These are phyloP conservation scores for Prionchulus punctatus DNA, from an alignment of 2,888 invertebrate species.

Conservation along the genomic window DNA sequence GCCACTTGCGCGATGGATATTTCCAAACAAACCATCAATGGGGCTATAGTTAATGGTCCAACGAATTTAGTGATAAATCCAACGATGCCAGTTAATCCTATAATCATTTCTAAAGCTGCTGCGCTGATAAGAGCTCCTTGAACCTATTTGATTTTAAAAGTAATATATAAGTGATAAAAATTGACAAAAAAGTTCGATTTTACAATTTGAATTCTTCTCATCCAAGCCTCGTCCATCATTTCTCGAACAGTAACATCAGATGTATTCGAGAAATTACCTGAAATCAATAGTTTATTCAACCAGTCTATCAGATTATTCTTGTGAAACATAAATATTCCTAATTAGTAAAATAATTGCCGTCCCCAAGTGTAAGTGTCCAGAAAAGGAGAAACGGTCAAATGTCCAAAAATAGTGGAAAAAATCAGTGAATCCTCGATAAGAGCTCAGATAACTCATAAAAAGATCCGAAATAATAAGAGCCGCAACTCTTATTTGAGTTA, in stretches of 20 bases:
- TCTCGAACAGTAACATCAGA: background rate
- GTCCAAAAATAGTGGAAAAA: background rate
- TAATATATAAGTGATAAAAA: background rate
- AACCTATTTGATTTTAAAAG: too few relatives aligned
- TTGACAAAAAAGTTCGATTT: background rate
- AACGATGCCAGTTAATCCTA: constrained; percentile 22
- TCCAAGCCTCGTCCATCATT: constrained; percentile 17
- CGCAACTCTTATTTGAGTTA: too few relatives aligned
- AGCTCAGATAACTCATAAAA: too few relatives aligned
- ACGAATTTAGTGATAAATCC: constrained; percentile 21
- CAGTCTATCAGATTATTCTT: background rate
- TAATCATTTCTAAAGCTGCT: constrained; percentile 20
- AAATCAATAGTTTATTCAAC: background rate
- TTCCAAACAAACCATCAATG: constrained; percentile 23
- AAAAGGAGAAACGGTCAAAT: too few relatives aligned
- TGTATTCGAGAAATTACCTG: background rate
- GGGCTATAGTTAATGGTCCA: constrained; percentile 26
- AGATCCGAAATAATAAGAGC: too few relatives aligned
- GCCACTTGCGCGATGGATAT: constrained; percentile 21
- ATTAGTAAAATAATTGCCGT: too few relatives aligned
- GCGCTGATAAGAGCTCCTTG: constrained; percentile 22
- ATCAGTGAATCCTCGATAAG: too few relatives aligned
- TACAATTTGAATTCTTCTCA: constrained; percentile 4
- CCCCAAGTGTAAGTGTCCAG: too few relatives aligned
- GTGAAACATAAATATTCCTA: too few relatives aligned